phyloP scores from a whole-genome alignment of 2,113 vertebrate species.

The Thinocorus orbignyianus region DNA sequence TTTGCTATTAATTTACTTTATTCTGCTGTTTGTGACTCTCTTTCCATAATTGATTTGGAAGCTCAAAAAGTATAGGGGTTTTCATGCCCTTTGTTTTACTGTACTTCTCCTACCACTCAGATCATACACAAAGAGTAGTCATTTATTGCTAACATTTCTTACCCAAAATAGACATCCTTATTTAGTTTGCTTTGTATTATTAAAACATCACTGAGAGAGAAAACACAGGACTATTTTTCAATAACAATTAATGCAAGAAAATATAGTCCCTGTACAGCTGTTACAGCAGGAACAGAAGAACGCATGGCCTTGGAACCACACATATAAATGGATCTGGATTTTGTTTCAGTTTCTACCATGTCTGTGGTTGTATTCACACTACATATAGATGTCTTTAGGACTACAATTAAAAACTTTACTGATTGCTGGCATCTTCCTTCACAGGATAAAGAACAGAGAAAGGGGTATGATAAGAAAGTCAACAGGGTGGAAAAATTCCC shows the following conservation, averaged over 20 bases:
- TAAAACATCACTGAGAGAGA: not conserved
- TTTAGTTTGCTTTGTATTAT: not conserved
- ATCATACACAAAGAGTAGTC: not conserved
- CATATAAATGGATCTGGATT: not conserved
- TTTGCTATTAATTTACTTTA: not conserved
- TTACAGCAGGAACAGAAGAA: not conserved
- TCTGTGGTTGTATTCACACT: not conserved
- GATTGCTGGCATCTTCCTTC: not conserved
- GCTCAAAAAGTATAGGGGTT: not conserved
- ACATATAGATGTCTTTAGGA: not conserved
- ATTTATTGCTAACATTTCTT: not conserved
- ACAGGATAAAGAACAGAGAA: not conserved
- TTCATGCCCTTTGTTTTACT: not conserved
- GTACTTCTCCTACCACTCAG: not conserved
- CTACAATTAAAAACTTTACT: not conserved
- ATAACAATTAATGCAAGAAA: not conserved
- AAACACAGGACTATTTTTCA: not conserved
- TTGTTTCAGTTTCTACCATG: not conserved
- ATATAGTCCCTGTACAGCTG: not conserved
- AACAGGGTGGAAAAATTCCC: not conserved
- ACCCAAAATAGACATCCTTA: not conserved
- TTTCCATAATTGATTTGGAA: not conserved
- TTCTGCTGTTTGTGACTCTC: not conserved
- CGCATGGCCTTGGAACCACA: not conserved
- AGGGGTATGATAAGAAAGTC: not conserved